Evolutionary conservation across 1,140 invertebrate species (phyloP).

Genomic region (Dolichoris vasculosae): DNA sequence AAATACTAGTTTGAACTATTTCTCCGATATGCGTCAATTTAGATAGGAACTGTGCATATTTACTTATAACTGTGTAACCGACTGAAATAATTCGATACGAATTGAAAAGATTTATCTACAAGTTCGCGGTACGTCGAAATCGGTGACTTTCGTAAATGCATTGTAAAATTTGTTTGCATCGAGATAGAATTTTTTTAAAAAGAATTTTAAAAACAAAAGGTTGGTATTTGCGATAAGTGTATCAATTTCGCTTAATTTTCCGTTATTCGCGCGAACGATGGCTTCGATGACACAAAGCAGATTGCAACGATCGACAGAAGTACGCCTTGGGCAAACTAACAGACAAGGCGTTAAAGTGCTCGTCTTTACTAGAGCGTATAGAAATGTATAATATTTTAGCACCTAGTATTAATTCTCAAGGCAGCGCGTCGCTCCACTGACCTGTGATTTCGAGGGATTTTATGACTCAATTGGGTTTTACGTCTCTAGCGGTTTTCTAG

Average conservation of each 20-base stretch:
- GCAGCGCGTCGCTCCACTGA: conserved; percentile 23
- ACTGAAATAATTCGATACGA: not conserved
- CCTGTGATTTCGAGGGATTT: conserved; percentile 61
- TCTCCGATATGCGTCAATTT: not conserved
- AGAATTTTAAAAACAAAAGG: not conserved
- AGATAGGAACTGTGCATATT: not conserved
- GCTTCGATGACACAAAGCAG: not conserved
- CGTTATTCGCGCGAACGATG: not conserved
- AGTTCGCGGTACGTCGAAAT: not conserved
- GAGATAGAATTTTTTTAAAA: conserved; percentile 6
- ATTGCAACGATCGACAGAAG: conserved; percentile 1
- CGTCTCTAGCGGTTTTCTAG: conserved; percentile 48
- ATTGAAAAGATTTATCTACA: not conserved
- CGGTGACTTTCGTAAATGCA: not conserved
- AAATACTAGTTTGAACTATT: not conserved
- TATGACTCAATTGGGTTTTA: conserved; percentile 61
- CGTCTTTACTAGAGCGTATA: conserved; percentile 20
- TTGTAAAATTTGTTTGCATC: not conserved
- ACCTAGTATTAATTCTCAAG: conserved; percentile 50
- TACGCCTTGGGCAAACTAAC: conserved; percentile 6
- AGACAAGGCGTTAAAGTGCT: conserved; percentile 19
- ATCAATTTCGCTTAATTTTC: not conserved
- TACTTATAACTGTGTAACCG: not conserved
- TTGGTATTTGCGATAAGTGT: not conserved
- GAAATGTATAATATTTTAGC: conserved; percentile 37